A percentile compares a stretch with the other conserved stretches of the same genome.
Conservation (phyloP, 2,113 vertebrate species). For the Proterorhinus semilunaris region DNA sequence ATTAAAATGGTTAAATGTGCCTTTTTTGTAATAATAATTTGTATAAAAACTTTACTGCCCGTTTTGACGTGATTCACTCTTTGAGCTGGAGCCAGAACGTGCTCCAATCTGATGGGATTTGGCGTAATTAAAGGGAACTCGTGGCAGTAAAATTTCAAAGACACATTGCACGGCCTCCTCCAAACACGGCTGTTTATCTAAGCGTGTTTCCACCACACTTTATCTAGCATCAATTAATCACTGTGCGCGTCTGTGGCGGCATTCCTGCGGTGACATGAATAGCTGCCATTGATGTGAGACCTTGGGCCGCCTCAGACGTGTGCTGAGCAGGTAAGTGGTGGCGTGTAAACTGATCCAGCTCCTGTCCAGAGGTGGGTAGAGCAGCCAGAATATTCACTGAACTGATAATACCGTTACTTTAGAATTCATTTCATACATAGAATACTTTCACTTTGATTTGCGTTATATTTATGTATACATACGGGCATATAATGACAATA, state of each 20-base stretch:
- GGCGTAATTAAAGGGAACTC: constrained; percentile 33
- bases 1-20: too few relatives aligned
- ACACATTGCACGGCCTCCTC: constrained; percentile 10
- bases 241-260: constrained; percentile 20
- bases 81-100: constrained; percentile 23
- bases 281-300: constrained; percentile 65
- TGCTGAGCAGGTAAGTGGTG: constrained; percentile 67
- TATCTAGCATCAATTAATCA: constrained; percentile 66
- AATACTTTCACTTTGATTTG: too few relatives aligned
- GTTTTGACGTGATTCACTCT: constrained; percentile 14
- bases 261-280: constrained; percentile 64
- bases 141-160: constrained; percentile 15
- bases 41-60: background rate
- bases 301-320: constrained; percentile 52
- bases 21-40: constrained; percentile 1
- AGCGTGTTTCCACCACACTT: constrained; percentile 37
- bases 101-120: constrained; percentile 23
- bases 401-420: too few relatives aligned
- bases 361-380: constrained; percentile 24
- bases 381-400: too few relatives aligned
- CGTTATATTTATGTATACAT: too few relatives aligned
- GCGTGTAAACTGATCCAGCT: constrained; percentile 60
- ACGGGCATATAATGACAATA: too few relatives aligned
- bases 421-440: too few relatives aligned
- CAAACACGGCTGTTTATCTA: constrained; percentile 32